Base-by-base conservation (phyloP, 2,888 invertebrate genomes). In the Octodonta nipae region DNA sequence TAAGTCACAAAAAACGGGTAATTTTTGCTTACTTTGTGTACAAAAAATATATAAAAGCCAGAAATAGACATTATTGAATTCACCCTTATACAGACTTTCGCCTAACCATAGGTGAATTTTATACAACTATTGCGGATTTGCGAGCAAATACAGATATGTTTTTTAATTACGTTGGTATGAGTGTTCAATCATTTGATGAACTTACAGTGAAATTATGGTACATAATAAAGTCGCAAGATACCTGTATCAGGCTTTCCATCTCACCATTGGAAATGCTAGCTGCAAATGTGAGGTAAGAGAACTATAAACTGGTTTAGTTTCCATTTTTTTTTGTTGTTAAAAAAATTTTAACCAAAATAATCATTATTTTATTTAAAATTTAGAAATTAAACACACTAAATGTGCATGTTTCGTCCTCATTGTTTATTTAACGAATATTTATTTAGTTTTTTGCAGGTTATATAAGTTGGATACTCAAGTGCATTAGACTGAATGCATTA, bases 1-100 rank as follows among this genome's bases (percentile, higher is more conserved):
- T 25, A 24, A 29, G 30, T 34, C 28, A 20, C 27, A 30, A 34
- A 34, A 32, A 34, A 26, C 28, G 28, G 15, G 28, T 29, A 12
- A 28, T 29, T 29, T 30, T 34, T 34, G 28, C 28, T 34, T 29
- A 34, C 34, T 25, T 34, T 29, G 34, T 30, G 15, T 34, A 34
- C 34, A 34, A 34, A 34, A 15, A 34, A 24, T 34, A 29, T 15
- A 17, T 33, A 28, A 16, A 24, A 15, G 25, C 29, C 24, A 22
- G 16, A 25, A 26, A 34, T 22, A 28, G 34, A 30, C 24, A 26
- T 25, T 34, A 34, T 30, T 34, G 34, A 30, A 30, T 34, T 25
- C 29, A 30, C 15, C 31, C 3, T 12, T 24, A 31, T 15, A 31
- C 31, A 31, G 24, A 34, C 29, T 30, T 34, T 13, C 22, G 28